phyloP scores from a whole-genome alignment of 1,140 invertebrate species.

The Teleopsis dalmanni region DNA sequence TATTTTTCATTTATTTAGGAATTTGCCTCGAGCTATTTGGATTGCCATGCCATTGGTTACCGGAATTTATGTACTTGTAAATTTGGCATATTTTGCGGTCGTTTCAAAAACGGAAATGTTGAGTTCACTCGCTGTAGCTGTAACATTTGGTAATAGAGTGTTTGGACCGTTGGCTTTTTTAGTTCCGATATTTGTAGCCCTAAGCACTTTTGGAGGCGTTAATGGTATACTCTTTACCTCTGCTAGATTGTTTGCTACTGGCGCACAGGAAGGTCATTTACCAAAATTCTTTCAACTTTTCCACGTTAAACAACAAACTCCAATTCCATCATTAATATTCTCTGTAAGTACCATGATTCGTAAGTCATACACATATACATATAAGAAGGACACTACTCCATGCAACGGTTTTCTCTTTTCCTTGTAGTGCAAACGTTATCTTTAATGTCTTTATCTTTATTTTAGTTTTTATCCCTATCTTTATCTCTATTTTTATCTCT shows the following conservation, averaged over 20 bases:
- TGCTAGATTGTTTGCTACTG: constrained; percentile 66
- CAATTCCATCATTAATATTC: constrained; percentile 72
- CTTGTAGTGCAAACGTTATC: too few species aligned
- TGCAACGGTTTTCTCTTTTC: too few species aligned
- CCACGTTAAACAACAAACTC: constrained; percentile 66
- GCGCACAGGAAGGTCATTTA: constrained; percentile 75
- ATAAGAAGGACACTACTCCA: too few species aligned
- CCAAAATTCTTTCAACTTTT: constrained; percentile 71
- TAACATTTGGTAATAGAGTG: constrained; percentile 71
- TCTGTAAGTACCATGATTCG: constrained; percentile 50
- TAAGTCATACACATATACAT: too few species aligned
- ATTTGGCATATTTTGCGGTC: constrained; percentile 84
- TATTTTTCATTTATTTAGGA: constrained; percentile 51
- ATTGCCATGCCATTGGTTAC: constrained; percentile 83
- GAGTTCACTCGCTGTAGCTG: constrained; percentile 72
- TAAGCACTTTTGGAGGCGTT: constrained; percentile 77
- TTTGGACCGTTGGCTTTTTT: constrained; percentile 70
- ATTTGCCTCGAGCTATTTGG: constrained; percentile 78
- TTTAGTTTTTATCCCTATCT: too few species aligned
- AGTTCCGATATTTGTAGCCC: constrained; percentile 82
- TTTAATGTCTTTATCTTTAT: too few species aligned
- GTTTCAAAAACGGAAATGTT: constrained; percentile 71
- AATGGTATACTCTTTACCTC: constrained; percentile 90
- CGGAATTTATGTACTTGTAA: constrained; percentile 76
- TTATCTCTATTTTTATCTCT: too few species aligned